These are phyloP conservation scores for Patiria miniata DNA, from an alignment of 35 echinoderm and acorn worm genomes.

Conservation along the genomic window DNA sequence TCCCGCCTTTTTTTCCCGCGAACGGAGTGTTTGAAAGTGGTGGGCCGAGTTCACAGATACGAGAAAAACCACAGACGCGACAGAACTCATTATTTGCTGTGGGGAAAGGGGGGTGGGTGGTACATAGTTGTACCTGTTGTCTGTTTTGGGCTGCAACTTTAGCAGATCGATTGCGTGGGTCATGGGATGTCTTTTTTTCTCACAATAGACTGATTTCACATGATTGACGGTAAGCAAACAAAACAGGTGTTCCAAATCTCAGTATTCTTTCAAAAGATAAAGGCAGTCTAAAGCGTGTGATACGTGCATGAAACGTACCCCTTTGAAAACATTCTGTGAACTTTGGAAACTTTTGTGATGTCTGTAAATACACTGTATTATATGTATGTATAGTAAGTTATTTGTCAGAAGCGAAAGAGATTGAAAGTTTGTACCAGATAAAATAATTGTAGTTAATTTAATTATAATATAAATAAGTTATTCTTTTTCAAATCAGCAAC, in stretches of 20 bases:
- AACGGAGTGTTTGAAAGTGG: neutral
- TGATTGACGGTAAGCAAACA: too few species aligned
- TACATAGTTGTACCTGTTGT: neutral
- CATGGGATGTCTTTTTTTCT: too few species aligned
- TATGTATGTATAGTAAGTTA: constrained; percentile 9
- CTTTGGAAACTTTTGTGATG: too few species aligned
- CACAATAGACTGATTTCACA: too few species aligned
- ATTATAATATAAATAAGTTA: neutral
- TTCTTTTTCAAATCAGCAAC: constrained; percentile 8
- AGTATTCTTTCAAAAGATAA: neutral
- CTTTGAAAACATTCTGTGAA: neutral
- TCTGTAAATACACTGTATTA: too few species aligned
- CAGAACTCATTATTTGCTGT: neutral
- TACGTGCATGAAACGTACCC: neutral
- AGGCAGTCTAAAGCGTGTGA: neutral
- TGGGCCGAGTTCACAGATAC: neutral
- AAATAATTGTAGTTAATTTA: neutral
- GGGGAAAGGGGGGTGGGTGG: neutral
- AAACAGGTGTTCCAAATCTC: neutral
- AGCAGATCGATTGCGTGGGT: neutral
- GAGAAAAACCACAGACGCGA: neutral
- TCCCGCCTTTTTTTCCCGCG: neutral
- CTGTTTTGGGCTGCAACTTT: neutral
- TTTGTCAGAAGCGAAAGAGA: neutral
- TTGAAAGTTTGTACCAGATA: constrained; percentile 3